These are phyloP conservation scores for Psilopsiagon aymara DNA, from an alignment of 2,113 vertebrate genomes.

Conservation along the genomic window DNA sequence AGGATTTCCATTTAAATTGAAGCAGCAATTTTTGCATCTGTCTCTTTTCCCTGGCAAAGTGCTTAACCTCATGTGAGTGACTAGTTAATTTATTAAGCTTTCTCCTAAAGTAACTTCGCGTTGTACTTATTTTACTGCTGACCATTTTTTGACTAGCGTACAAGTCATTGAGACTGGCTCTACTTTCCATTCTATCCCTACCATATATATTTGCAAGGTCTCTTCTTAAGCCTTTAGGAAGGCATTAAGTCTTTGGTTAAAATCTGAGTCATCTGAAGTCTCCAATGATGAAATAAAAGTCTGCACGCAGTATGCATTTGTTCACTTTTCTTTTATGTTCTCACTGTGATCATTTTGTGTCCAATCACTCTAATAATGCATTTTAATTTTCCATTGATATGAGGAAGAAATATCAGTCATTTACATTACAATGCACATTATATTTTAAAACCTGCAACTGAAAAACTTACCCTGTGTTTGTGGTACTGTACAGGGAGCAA, in stretches of 20 bases:
- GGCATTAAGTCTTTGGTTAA: not conserved
- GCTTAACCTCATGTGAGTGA: not conserved
- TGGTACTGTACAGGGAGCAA: not conserved
- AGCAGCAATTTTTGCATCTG: not conserved
- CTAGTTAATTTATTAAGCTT: not conserved
- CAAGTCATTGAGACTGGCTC: not conserved
- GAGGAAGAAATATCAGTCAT: not conserved
- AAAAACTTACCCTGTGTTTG: not conserved
- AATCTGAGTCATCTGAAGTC: not conserved
- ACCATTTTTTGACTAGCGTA: not conserved
- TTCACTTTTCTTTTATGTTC: not conserved
- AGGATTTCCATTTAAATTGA: not conserved
- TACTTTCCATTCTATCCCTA: not conserved
- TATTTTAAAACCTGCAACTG: not conserved
- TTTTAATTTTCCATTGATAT: not conserved
- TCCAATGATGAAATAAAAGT: not conserved
- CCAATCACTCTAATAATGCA: accelerated
- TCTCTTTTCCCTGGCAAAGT: not conserved
- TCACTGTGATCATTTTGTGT: not conserved
- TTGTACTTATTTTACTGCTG: not conserved
- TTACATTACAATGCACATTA: not conserved
- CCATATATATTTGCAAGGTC: not conserved
- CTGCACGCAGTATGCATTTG: accelerated
- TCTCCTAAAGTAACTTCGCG: not conserved
- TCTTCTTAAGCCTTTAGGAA: not conserved